Evolutionary conservation across 2,888 invertebrate genomes (phyloP).

Genomic region (Conomelus anceps): DNA sequence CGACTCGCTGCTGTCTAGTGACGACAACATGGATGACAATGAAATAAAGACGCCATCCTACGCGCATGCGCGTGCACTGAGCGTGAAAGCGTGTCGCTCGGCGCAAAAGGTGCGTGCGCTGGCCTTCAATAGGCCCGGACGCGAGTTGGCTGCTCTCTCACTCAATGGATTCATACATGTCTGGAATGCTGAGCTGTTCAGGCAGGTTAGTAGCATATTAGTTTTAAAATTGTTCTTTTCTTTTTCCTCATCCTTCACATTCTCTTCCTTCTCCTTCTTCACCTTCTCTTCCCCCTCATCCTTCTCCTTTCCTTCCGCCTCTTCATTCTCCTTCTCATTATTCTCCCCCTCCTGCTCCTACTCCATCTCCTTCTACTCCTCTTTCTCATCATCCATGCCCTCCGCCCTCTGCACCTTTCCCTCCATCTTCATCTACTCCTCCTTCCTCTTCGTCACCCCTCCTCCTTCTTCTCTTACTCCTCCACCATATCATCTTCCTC

Average conservation of each 20-base stretch:
- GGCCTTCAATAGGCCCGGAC: constrained; percentile 75
- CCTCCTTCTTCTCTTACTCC: no score
- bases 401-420: no score
- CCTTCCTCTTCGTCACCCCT: no score
- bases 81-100: constrained; percentile 49
- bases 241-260: neutral
- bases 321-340: no score
- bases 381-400: no score
- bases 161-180: constrained; percentile 91
- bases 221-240: neutral
- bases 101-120: constrained; percentile 77
- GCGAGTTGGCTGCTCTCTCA: constrained; percentile 84
- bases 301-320: no score
- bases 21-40: constrained; percentile 43
- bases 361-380: no score
- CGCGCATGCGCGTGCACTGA: neutral
- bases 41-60: constrained; percentile 31
- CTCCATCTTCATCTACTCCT: no score
- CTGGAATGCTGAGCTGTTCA: constrained; percentile 84
- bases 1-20: constrained; percentile 39
- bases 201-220: constrained; percentile 49
- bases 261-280: no score
- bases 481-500: no score
- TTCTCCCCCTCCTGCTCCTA: no score
- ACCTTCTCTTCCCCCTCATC: neutral